phyloP scores from a whole-genome alignment of 2,888 invertebrate genomes.

The Eucera pruinosa region DNA sequence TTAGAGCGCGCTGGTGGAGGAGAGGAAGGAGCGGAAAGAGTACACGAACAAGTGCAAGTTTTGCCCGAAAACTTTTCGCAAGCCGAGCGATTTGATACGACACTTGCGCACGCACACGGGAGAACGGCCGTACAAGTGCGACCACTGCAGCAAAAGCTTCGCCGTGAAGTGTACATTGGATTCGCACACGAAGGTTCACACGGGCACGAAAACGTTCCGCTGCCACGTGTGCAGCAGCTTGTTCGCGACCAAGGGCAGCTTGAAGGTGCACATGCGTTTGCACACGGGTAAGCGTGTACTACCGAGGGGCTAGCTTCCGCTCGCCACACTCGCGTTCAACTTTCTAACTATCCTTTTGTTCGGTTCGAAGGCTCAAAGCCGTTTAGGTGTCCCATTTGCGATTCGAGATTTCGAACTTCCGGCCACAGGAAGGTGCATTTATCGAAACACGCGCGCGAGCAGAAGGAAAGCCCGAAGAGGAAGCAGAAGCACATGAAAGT shows the following conservation, averaged over 20 bases:
- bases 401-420: slow-evolving; percentile 88
- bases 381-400: slow-evolving; percentile 87
- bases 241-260: slow-evolving; percentile 88
- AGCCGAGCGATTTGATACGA: slow-evolving; percentile 88
- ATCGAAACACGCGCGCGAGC: slow-evolving; percentile 84
- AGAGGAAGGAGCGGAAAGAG: slow-evolving; percentile 75
- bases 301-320: no score
- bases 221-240: slow-evolving; percentile 88
- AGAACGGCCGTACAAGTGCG: slow-evolving; percentile 88
- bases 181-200: slow-evolving; percentile 87
- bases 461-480: slow-evolving; percentile 65
- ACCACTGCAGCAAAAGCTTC: slow-evolving; percentile 86
- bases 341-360: no score
- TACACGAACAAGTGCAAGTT: slow-evolving; percentile 85
- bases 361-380: slow-evolving; percentile 85
- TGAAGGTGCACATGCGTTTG: slow-evolving; percentile 88
- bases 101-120: slow-evolving; percentile 89
- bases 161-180: slow-evolving; percentile 88
- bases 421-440: slow-evolving; percentile 89
- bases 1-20: slow-evolving; percentile 35
- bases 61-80: slow-evolving; percentile 89
- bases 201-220: slow-evolving; percentile 85
- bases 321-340: no score
- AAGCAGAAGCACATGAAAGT: slow-evolving; percentile 71
- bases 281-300: slow-evolving; percentile 86